Percentiles rank a stretch among this genome's conserved stretches.
phyloP scores from a whole-genome alignment of 2,888 invertebrate genomes.

The Neoitamus cyanurus region DNA sequence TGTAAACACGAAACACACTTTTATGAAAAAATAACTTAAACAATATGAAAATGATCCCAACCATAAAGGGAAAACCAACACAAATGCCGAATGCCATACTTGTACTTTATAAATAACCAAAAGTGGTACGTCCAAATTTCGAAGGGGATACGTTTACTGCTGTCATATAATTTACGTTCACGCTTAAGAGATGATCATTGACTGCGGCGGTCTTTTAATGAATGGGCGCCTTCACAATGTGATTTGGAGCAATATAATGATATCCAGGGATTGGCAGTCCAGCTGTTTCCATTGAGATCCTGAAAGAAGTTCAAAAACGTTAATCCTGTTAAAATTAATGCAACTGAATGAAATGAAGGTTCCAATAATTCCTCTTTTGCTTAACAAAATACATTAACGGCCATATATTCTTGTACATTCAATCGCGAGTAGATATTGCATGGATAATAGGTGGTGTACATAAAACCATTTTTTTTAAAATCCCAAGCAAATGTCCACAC shows the following conservation, averaged over 20 bases:
- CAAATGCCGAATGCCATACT: background rate
- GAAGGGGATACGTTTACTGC: constrained; percentile 8
- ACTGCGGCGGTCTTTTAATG: constrained; percentile 70
- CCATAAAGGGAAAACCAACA: background rate
- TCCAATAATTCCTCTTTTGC: background rate
- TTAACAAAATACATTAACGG: background rate
- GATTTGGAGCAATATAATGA: constrained; percentile 92
- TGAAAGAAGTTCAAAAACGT: constrained; percentile 67
- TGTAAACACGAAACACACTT: background rate
- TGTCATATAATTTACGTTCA: background rate
- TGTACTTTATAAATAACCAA: background rate
- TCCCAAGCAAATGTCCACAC: too few relatives aligned
- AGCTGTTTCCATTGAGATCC: constrained; percentile 96
- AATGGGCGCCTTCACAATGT: constrained; percentile 92
- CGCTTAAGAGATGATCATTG: constrained; percentile 11
- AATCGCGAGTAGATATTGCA: background rate
- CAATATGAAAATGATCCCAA: background rate
- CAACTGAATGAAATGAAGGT: background rate
- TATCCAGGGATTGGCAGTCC: constrained; percentile 90
- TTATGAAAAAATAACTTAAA: background rate
- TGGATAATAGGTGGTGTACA: too few relatives aligned
- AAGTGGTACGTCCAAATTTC: background rate
- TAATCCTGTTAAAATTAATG: background rate
- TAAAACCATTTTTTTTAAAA: too few relatives aligned
- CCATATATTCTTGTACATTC: background rate